Conservation (phyloP, 2,888 invertebrate genomes). For the Laothoe populi region DNA sequence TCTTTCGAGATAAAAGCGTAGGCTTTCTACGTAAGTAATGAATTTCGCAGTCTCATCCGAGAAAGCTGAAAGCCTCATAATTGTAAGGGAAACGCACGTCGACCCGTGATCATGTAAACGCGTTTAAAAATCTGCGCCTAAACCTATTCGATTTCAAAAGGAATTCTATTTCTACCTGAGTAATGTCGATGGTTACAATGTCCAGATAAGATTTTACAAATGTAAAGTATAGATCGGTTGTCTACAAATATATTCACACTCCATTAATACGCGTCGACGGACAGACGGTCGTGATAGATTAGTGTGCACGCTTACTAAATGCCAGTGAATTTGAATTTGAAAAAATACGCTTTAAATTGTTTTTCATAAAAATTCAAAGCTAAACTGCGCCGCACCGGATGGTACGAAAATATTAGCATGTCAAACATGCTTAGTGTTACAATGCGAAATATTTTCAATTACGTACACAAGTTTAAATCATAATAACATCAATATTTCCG, state of each 20-base stretch:
- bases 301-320: slow-evolving; percentile 56
- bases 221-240: slow-evolving; percentile 38
- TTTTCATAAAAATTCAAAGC: slow-evolving; percentile 18
- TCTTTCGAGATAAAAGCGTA: slow-evolving; percentile 80
- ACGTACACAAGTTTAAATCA: too few species aligned
- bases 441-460: too few species aligned
- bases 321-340: slow-evolving; percentile 48
- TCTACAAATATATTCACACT: slow-evolving; percentile 70
- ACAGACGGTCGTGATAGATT: slow-evolving; percentile 65
- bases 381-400: slow-evolving; percentile 4
- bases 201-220: slow-evolving; percentile 22
- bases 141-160: slow-evolving; percentile 8
- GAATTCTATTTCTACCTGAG: slow-evolving; percentile 8
- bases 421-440: background rate
- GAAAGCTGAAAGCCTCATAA: slow-evolving; percentile 64
- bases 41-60: slow-evolving; percentile 70
- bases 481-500: too few species aligned
- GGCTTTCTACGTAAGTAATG: slow-evolving; percentile 80
- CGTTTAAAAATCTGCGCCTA: slow-evolving; percentile 16
- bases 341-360: slow-evolving; percentile 36
- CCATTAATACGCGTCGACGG: slow-evolving; percentile 71
- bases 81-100: slow-evolving; percentile 53
- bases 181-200: slow-evolving; percentile 10
- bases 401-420: slow-evolving; percentile 1
- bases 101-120: slow-evolving; percentile 38